A percentile compares a stretch with the other conserved stretches of the same genome.
phyloP scores from a whole-genome alignment of 2,797 vertebrate genomes.

The Microchirus variegatus region DNA sequence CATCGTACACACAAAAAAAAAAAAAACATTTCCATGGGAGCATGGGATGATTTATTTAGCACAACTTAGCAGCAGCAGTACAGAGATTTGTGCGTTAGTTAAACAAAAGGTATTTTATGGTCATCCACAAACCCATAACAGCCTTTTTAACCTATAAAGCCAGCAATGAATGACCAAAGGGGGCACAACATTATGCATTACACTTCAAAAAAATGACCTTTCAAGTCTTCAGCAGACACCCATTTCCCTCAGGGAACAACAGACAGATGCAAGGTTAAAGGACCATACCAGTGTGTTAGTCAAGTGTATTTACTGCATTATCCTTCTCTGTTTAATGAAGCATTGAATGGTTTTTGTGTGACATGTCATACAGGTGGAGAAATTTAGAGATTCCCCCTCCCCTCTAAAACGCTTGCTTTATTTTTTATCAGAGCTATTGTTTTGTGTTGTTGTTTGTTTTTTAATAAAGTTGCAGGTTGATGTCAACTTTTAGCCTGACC shows the following conservation, averaged over 20 bases:
- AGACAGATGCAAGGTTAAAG: neutral
- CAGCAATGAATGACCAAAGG: slow-evolving; percentile 25
- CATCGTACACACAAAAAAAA: slow-evolving; percentile 59
- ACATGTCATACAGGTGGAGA: neutral
- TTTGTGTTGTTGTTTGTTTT: too few relatives aligned
- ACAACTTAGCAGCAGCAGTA: slow-evolving; percentile 43
- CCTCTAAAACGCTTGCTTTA: neutral
- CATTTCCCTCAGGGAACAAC: slow-evolving; percentile 7
- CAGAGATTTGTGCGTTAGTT: slow-evolving; percentile 61
- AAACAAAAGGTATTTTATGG: slow-evolving; percentile 61
- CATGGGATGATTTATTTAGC: slow-evolving; percentile 67
- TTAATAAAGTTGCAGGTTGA: neutral
- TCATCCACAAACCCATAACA: slow-evolving; percentile 53
- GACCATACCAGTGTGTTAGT: neutral
- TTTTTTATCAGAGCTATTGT: too few relatives aligned
- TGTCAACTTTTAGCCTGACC: neutral
- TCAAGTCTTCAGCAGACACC: slow-evolving; percentile 28
- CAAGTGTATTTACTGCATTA: neutral
- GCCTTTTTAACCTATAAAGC: slow-evolving; percentile 57
- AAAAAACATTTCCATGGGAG: slow-evolving; percentile 61
- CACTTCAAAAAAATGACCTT: slow-evolving; percentile 52
- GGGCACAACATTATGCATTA: slow-evolving; percentile 46
- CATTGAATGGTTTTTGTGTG: slow-evolving; percentile 1
- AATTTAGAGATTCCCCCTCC: neutral
- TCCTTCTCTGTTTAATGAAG: neutral